Percentiles rank a stretch among this genome's conserved stretches.
phyloP scores from a whole-genome alignment of 23 tunicate genomes.

The Oikopleura dioica region DNA sequence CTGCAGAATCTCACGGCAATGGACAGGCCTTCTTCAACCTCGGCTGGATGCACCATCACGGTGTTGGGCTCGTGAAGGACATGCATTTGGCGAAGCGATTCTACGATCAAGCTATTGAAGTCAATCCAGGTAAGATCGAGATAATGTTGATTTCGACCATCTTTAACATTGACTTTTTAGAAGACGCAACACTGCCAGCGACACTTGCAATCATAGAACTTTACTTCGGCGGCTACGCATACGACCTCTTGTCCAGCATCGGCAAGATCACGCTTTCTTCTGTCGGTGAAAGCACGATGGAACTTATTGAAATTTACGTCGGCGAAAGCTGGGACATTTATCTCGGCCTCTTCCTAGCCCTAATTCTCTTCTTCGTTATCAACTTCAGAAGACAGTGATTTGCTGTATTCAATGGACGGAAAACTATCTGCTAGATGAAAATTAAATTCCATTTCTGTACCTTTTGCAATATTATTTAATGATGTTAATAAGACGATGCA shows the following conservation, averaged over 20 bases:
- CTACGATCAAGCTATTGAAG: slow-evolving; percentile 65
- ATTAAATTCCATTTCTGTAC: too few relatives aligned
- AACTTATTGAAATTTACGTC: not conserved
- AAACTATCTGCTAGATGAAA: too few relatives aligned
- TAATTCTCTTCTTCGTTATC: slow-evolving; percentile 43
- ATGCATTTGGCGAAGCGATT: slow-evolving; percentile 72
- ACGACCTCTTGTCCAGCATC: too few relatives aligned
- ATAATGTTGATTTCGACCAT: too few relatives aligned
- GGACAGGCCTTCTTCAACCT: slow-evolving; percentile 80
- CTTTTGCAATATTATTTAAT: too few relatives aligned
- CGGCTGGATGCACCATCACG: slow-evolving; percentile 97
- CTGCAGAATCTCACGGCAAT: not conserved
- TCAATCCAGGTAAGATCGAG: not conserved
- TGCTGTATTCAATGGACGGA: too few relatives aligned
- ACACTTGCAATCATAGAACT: not conserved
- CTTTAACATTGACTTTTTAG: too few relatives aligned
- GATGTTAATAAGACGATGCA: too few relatives aligned
- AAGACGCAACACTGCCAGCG: slow-evolving; percentile 2
- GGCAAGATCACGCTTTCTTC: not conserved
- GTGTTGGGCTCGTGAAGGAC: slow-evolving; percentile 58
- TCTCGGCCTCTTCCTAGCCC: slow-evolving; percentile 35
- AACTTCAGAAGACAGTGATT: slow-evolving; percentile 42
- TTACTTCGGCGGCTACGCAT: not conserved
- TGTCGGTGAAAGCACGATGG: not conserved
- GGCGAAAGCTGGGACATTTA: slow-evolving; percentile 79